Conservation (phyloP, 2,113 vertebrate species). For the Mesoclemmys tuberculata region DNA sequence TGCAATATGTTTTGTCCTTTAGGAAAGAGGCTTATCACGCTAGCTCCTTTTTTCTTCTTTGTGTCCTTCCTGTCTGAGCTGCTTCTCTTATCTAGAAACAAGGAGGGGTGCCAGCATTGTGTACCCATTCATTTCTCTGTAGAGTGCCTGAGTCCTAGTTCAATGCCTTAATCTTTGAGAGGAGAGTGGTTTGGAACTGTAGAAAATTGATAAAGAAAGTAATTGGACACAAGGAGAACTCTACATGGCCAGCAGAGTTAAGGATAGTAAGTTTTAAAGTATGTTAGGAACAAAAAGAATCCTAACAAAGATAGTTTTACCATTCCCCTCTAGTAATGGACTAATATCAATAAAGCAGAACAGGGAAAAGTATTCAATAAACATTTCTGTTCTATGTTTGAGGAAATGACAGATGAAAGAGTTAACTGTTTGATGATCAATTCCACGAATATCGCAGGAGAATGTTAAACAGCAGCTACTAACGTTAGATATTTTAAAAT, state of each 20-base stretch:
- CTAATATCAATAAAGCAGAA: no score
- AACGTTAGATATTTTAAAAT: neutral
- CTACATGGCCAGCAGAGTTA: no score
- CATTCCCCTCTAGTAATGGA: no score
- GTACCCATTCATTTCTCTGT: neutral
- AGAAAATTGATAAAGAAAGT: no score
- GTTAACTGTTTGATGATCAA: no score
- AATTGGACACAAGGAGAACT: no score
- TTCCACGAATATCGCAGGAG: neutral
- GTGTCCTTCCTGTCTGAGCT: neutral
- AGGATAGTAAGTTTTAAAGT: no score
- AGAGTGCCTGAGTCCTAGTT: neutral
- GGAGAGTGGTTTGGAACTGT: neutral
- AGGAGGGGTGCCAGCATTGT: neutral
- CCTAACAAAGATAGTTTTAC: no score
- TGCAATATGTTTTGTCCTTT: neutral
- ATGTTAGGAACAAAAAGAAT: no score
- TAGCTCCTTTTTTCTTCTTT: neutral
- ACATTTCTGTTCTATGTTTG: no score
- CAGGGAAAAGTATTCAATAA: no score
- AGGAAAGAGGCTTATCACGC: neutral
- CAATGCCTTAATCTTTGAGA: neutral
- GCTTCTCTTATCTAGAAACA: neutral
- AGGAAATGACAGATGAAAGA: no score
- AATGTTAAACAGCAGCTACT: neutral